Evolutionary conservation across 2,797 vertebrate species (phyloP), one percentile per base, ranked within the genome.

Genomic region (Sebastes oblongus): DNA sequence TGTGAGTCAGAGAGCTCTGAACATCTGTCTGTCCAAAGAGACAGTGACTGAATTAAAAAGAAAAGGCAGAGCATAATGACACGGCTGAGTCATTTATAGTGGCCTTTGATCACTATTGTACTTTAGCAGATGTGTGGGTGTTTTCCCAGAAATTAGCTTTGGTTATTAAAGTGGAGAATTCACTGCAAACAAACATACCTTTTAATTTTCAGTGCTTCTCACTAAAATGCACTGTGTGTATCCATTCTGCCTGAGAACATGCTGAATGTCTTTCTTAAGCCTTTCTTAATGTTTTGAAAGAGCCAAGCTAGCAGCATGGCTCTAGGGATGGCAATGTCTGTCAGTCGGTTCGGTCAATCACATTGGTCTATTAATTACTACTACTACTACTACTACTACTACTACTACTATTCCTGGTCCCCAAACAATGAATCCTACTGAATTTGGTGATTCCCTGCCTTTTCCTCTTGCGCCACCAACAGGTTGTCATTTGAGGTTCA

Each of bases 21-120:
- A 75, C 36, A 4, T 77, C 70, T 72, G 80, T 79, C 72, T 58
- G 75, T 84, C 69, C 81, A 78, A 65, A 30, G 25, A 75, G 42
- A 78, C 62, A 67, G 30, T 6, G 58, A 68, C 62, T 70, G 80
- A 86, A 78, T 25, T 59, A 14, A 85, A 82, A 82, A 77, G 25
- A 83, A 65, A 4, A 67, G 54, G 36, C 34, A 36, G 36, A 67
- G 56, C 22, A 66, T 11, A 69, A 75, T 76, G 66, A 84, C 56
- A 32, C 52, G 22, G 54, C 72, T 86, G 86, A 91, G 59, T 88
- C 85, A 88, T 85, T 74, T 73, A 50, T 72, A 65, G 74, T 77
- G 71, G 67, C 65, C 73, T 86, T 81, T 84, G 69, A 77, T 70
- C 65, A 62, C 72, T 52, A 14, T 42, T 84, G 88, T 73, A 10